Evolutionary conservation across 2,888 invertebrate genomes (phyloP), one percentile per base, ranked within the genome.

Genomic region (Subacronicta megacephala): DNA sequence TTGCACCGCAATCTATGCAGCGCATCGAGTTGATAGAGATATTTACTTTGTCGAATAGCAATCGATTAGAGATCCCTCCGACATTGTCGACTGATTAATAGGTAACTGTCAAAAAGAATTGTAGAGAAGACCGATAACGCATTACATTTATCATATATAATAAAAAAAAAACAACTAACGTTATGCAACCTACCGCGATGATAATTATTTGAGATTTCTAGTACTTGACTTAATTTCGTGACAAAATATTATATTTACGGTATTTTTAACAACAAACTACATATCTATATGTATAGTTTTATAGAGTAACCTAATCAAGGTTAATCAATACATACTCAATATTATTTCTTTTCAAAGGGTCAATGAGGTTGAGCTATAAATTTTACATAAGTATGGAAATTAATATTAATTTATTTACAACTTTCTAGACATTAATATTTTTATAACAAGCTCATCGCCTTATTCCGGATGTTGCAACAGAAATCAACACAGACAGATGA

Each of bases 21-120:
- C 72, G 73, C 77, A 84, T 83, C 80, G 59, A 57, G 58, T 66
- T 77, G 81, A 84, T 84, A 81, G 78, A 82, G 80, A 80, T 81
- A 84, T 85, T 80, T 72, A 72, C 78, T 80, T 71, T 74, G 75
- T 78, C 67, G 46, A 63, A 29, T 45, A 62, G 53, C 36, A 52
- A 49, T 55, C 45, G 35, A 38, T 60, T 49, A 31, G 23, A 54
- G 67, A 71, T 75, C 54, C 49, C 49, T 38, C 46, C 35, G 13
- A 10, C 40, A 17, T 16, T 31, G 37, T 7, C 17, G 29, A 12
- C 35, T 51, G 43, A 55, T 66, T 47, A 55, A 53, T 29, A 10
- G n/a, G n/a, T n/a, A n/a, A 50, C 15, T 51, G 23, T 42, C 37
- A 20, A 66, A 43, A n/a, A 12, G n/a, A 13, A 20, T 29, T 41